Conservation (phyloP, 2,888 invertebrate genomes). For the Andrena haemorrhoa region DNA sequence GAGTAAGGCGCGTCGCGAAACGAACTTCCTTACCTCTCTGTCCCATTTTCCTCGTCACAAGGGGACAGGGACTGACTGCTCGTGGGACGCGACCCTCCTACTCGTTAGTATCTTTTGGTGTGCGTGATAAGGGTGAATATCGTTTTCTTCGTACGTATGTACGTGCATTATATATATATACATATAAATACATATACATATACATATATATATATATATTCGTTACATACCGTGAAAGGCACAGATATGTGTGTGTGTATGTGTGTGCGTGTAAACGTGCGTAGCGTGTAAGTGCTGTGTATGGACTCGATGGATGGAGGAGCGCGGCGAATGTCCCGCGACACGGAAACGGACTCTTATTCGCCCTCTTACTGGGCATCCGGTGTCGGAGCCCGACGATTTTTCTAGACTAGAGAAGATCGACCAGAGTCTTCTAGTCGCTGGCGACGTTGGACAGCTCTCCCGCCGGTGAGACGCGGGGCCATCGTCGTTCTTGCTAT, state of each 20-base stretch:
- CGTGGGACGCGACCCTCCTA: constrained; percentile 20
- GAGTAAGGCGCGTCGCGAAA: constrained; percentile 17
- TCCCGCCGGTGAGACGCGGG: neutral
- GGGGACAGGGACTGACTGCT: constrained; percentile 15
- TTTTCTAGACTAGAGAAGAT: neutral
- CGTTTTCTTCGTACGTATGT: constrained; percentile 68
- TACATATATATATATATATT: constrained; percentile 44
- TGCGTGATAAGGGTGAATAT: constrained; percentile 47
- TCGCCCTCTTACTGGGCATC: neutral
- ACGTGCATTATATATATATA: constrained; percentile 58
- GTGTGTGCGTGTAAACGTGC: constrained; percentile 25
- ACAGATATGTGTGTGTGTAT: constrained; percentile 11
- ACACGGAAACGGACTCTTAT: constrained; percentile 1
- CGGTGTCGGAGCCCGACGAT: neutral
- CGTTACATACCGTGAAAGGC: constrained; percentile 47
- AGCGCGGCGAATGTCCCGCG: constrained; percentile 17
- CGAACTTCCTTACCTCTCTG: neutral
- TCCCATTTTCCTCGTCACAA: neutral
- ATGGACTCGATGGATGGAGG: constrained; percentile 43
- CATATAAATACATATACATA: constrained; percentile 44
- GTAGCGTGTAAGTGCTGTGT: constrained; percentile 33
- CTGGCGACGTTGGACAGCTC: neutral
- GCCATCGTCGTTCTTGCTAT: neutral
- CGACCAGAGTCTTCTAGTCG: too few species aligned
- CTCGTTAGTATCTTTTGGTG: constrained; percentile 52